Evolutionary conservation across 2,797 vertebrate genomes (phyloP).

Genomic region (Echiichthys vipera): DNA sequence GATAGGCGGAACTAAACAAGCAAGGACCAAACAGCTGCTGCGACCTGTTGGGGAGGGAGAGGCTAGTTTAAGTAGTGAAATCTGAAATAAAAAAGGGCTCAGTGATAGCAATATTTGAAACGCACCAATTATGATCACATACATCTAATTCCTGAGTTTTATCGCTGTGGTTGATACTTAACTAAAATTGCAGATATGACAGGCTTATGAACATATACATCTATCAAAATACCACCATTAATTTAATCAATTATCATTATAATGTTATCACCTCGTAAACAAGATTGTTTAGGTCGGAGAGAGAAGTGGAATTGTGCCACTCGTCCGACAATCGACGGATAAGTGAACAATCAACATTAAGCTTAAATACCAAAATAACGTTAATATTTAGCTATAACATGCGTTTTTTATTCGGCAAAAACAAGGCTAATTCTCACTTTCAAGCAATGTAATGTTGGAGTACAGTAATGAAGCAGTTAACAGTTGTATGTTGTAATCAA

Average conservation of each 20-base stretch:
- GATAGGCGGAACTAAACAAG: conserved; percentile 76
- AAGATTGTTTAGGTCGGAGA: background rate
- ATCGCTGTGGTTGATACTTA: background rate
- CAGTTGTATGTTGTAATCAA: too few species aligned
- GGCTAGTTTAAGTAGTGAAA: conserved; percentile 22
- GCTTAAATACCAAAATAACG: background rate
- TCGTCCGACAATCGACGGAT: too few species aligned
- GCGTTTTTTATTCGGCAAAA: background rate
- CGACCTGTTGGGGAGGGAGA: conserved; percentile 66
- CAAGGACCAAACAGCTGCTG: conserved; percentile 72
- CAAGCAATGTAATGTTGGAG: background rate
- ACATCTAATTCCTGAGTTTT: background rate
- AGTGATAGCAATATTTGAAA: background rate
- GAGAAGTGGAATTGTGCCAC: background rate
- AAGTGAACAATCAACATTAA: background rate
- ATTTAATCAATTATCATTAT: background rate
- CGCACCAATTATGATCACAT: background rate
- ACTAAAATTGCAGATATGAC: background rate
- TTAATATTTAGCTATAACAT: too few species aligned
- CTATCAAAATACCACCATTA: background rate
- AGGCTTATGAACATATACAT: background rate
- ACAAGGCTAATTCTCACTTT: background rate
- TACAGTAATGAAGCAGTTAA: accelerated
- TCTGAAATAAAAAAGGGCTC: background rate
- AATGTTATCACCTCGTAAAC: background rate